Percentiles rank a stretch among this genome's conserved stretches.
phyloP scores from a whole-genome alignment of 2,888 invertebrate species.

The Drosophila birchii region DNA sequence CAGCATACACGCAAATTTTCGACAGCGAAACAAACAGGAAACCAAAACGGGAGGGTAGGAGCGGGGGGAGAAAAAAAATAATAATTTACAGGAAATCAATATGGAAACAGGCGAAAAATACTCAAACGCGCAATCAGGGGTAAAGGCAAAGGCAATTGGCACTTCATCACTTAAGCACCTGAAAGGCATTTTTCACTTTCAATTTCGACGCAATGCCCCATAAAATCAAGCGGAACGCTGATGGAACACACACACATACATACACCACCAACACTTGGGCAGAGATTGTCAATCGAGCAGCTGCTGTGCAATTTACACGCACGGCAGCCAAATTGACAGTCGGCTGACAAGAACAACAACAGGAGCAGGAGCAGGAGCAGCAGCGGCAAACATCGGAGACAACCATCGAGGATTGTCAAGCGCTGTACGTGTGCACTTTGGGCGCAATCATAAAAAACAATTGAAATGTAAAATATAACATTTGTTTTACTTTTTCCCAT shows the following conservation, averaged over 20 bases:
- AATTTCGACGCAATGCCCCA: constrained; percentile 71
- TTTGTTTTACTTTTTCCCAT: constrained; percentile 51
- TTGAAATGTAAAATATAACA: constrained; percentile 80
- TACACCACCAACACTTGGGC: constrained; percentile 10
- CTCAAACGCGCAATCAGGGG: constrained; percentile 65
- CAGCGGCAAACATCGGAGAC: constrained; percentile 43
- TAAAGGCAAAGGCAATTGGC: constrained; percentile 66
- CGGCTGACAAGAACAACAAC: constrained; percentile 50
- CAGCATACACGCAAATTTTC: constrained; percentile 42
- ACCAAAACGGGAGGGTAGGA: background rate
- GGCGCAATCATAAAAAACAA: constrained; percentile 79
- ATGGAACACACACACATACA: constrained; percentile 45
- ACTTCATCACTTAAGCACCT: constrained; percentile 80
- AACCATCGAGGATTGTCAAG: constrained; percentile 40
- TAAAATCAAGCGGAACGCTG: constrained; percentile 73
- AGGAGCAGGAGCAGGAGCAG: constrained; percentile 32
- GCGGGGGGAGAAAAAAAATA: constrained; percentile 11
- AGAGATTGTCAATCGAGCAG: constrained; percentile 72
- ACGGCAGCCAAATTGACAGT: constrained; percentile 74
- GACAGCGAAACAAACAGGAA: constrained; percentile 28
- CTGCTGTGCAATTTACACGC: constrained; percentile 78
- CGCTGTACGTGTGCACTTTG: constrained; percentile 74
- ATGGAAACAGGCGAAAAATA: constrained; percentile 37
- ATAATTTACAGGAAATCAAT: constrained; percentile 67
- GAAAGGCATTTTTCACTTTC: constrained; percentile 81